Conservation (phyloP, 1,140 invertebrate genomes). For the Megalopta genalis region DNA sequence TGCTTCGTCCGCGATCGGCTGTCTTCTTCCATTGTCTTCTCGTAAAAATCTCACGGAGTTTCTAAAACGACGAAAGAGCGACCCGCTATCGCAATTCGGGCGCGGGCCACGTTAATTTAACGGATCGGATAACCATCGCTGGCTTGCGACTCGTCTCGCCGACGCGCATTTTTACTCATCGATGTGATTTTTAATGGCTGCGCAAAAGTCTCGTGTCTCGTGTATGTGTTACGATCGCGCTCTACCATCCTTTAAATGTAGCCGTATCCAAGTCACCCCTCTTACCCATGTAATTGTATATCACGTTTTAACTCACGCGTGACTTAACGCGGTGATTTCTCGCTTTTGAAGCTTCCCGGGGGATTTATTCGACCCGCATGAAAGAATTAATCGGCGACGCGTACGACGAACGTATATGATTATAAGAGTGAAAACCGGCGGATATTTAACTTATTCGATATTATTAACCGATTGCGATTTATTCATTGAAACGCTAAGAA, state of each 20-base stretch:
- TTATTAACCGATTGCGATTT: slow-evolving; percentile 54
- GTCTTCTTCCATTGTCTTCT: not conserved
- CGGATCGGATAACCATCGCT: too few species aligned
- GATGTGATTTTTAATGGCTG: slow-evolving; percentile 76
- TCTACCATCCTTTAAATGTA: slow-evolving; percentile 69
- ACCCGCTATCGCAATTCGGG: too few species aligned
- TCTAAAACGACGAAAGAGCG: too few species aligned
- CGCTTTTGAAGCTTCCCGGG: slow-evolving; percentile 66
- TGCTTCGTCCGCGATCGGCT: slow-evolving; percentile 29
- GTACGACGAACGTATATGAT: too few species aligned
- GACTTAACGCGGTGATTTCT: slow-evolving; percentile 59
- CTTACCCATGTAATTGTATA: slow-evolving; percentile 69
- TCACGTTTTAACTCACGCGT: slow-evolving; percentile 60
- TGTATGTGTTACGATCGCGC: slow-evolving; percentile 77
- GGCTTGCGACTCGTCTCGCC: slow-evolving; percentile 56
- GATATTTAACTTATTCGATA: slow-evolving; percentile 49
- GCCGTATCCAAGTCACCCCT: slow-evolving; percentile 70
- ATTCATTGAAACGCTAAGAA: slow-evolving; percentile 19
- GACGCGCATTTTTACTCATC: slow-evolving; percentile 72
- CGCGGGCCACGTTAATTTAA: too few species aligned
- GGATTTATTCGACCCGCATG: slow-evolving; percentile 27
- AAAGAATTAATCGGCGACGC: not conserved
- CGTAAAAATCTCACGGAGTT: too few species aligned
- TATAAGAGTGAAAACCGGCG: slow-evolving; percentile 3
- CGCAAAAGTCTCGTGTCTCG: slow-evolving; percentile 78